Evolutionary conservation across 1,140 invertebrate species (phyloP).

Genomic region (Physella acuta): DNA sequence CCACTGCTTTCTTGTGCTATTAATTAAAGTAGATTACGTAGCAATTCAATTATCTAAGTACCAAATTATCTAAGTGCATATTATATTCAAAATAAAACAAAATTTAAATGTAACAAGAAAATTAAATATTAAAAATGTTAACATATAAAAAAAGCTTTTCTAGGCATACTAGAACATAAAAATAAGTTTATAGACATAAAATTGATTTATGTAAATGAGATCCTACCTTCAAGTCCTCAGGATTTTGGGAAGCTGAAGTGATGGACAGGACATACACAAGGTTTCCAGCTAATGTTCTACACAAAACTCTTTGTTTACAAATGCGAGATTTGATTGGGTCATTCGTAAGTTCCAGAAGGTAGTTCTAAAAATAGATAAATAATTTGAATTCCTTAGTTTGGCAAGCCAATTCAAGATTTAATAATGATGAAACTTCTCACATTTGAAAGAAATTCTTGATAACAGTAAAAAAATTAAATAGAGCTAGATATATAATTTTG

Average conservation of each 20-base stretch:
- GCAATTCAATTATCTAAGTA: too few species aligned
- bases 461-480: too few species aligned
- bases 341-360: slow-evolving; percentile 52
- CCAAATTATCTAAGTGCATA: background rate
- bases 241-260: slow-evolving; percentile 53
- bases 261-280: slow-evolving; percentile 59
- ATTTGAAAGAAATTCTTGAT: too few species aligned
- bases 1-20: slow-evolving; percentile 65
- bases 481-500: too few species aligned
- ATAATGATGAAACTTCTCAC: too few species aligned
- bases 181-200: background rate
- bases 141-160: background rate
- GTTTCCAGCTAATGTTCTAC: slow-evolving; percentile 59
- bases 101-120: too few species aligned
- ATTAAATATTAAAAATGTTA: background rate
- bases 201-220: background rate
- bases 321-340: slow-evolving; percentile 57
- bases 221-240: slow-evolving; percentile 52
- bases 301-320: slow-evolving; percentile 57
- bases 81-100: background rate
- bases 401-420: too few species aligned
- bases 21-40: background rate
- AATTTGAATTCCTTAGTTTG: too few species aligned
- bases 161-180: background rate
- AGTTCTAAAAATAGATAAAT: too few species aligned